These are phyloP conservation scores for Punctoribates punctum DNA, from an alignment of 2,888 invertebrate species.

Conservation along the genomic window DNA sequence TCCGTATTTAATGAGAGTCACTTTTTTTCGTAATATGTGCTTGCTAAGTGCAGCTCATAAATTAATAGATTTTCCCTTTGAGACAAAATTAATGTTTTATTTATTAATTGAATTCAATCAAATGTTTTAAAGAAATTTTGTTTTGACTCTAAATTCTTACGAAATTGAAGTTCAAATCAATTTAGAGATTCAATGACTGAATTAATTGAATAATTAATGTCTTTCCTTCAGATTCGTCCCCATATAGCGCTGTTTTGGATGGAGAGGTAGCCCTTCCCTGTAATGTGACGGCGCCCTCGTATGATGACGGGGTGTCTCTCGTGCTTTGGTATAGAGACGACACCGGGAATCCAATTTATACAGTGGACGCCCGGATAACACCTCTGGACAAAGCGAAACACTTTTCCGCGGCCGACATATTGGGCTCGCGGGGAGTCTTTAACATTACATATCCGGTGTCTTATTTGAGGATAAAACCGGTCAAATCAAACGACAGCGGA, in stretches of 20 bases:
- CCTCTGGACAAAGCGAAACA: conserved; percentile 40
- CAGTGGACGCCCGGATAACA: conserved; percentile 42
- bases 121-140: no score
- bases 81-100: no score
- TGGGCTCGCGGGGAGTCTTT: conserved; percentile 33
- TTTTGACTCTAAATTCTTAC: no score
- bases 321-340: conserved; percentile 45
- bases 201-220: neutral
- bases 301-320: conserved; percentile 41
- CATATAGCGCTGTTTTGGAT: conserved; percentile 38
- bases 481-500: conserved; percentile 65
- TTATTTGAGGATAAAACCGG: conserved; percentile 40
- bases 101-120: no score
- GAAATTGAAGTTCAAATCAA: neutral
- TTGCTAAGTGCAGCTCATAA: no score
- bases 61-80: no score
- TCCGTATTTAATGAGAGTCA: no score
- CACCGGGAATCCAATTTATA: conserved; percentile 42
- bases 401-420: conserved; percentile 36
- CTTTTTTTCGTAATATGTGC: no score
- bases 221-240: conserved; percentile 34
- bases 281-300: conserved; percentile 40
- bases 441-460: conserved; percentile 43
- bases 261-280: conserved; percentile 40
- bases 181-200: neutral